Evolutionary conservation across 2,113 vertebrate species (phyloP).

Genomic region (Zosterops japonicus): DNA sequence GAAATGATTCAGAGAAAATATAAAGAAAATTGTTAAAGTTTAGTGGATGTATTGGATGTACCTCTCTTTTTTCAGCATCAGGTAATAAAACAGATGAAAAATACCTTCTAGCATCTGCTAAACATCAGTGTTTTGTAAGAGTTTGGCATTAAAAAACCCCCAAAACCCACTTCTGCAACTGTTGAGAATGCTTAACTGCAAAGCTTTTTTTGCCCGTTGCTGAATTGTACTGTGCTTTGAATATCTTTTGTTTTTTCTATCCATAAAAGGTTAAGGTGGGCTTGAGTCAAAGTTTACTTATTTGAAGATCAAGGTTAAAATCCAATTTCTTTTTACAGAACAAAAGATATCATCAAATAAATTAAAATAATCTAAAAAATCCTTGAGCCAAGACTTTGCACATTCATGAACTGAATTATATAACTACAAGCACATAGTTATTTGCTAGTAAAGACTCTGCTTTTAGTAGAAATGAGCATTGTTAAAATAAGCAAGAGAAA

Average conservation of each 20-base stretch:
- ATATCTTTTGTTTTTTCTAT: background rate
- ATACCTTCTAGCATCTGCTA: background rate
- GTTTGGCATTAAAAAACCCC: background rate
- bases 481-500: slow-evolving; percentile 44
- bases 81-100: background rate
- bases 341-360: background rate
- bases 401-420: slow-evolving; percentile 18
- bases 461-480: slow-evolving; percentile 37
- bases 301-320: slow-evolving; percentile 30
- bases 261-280: background rate
- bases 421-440: background rate
- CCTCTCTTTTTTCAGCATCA: background rate
- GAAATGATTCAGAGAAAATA: background rate
- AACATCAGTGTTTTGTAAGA: background rate
- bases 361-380: background rate
- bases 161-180: background rate
- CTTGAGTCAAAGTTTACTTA: background rate
- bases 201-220: background rate
- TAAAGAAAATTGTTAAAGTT: background rate
- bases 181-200: background rate
- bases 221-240: background rate
- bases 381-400: background rate
- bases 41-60: background rate
- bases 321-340: background rate
- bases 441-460: background rate